Evolutionary conservation across 2,888 invertebrate genomes (phyloP), one percentile per base, ranked within the genome.

Genomic region (Caenorhabditis sp.): DNA sequence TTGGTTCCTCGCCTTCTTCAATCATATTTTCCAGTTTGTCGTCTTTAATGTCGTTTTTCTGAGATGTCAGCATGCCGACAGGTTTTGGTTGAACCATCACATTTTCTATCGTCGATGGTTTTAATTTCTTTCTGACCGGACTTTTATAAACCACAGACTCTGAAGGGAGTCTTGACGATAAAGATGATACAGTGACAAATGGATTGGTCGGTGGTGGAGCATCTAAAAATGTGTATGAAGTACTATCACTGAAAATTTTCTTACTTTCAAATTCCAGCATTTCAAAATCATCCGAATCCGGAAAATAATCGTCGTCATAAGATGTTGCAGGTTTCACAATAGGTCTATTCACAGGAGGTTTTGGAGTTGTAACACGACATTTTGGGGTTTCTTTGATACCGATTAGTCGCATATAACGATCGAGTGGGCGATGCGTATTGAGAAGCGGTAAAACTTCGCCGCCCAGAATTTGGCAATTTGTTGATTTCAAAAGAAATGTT

Each of bases 401-500:
- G 14, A 55, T 2, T 6, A 55, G 26, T 5, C 49, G 10, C 5
- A 57, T 58, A 27, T 66, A 69, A 24, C 61, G 26, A 23, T 69
- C 43, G 1, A 73, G 10, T 14, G 73, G 69, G 0, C 59, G 19
- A 21, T 57, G 14, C 2, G 23, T 12, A 14, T 62, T 51, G 27
- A 66, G 50, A 2, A 24, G 31, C 12, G 69, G 66, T 12, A 66
- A 17, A 27, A 55, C 58, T 57, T 65, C 59, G 0, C 73, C 73
- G 5, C 73, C 69, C 1, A 74, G 51, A 21, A 77, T 17, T 43
- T 60, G 51, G 23, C 58, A 68, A 59, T 76, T 73, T 19, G 51
- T 49, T 12, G 50, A 62, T 70, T 72, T 64, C 58, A 83, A 73
- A 51, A 55, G 74, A 69, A 73, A 84, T 65, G 27, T 61, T 31